phyloP scores from a whole-genome alignment of 2,888 invertebrate genomes.

The Acleris cristana region DNA sequence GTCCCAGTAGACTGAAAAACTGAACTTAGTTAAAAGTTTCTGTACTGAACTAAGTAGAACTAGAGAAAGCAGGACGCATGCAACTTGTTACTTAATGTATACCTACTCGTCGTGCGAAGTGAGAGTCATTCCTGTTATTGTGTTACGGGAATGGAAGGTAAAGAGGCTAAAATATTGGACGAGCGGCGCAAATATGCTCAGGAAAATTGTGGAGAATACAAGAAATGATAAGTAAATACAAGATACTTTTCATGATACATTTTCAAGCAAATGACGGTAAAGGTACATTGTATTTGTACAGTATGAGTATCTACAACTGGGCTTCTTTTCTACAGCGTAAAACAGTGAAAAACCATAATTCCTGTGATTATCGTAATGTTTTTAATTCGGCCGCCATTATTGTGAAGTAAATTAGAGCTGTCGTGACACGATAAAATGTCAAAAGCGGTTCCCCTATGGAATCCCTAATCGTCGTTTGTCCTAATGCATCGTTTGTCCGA shows the following conservation, averaged over 20 bases:
- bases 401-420: too few relatives aligned
- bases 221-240: neutral
- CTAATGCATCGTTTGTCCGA: too few relatives aligned
- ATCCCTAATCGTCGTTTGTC: too few relatives aligned
- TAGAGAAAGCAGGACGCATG: constrained; percentile 14
- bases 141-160: constrained; percentile 18
- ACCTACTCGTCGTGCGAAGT: neutral
- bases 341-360: neutral
- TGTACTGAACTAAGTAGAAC: neutral
- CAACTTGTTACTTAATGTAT: constrained; percentile 11
- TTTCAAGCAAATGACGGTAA: too few relatives aligned
- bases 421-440: too few relatives aligned
- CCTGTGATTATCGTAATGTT: too few relatives aligned
- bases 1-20: constrained; percentile 2
- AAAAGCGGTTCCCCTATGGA: too few relatives aligned
- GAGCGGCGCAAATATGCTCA: neutral
- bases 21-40: neutral
- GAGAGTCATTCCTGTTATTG: constrained; percentile 24
- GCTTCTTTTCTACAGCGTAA: neutral
- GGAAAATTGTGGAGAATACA: neutral
- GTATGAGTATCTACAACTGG: neutral
- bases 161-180: constrained; percentile 22
- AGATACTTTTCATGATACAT: neutral
- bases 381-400: too few relatives aligned
- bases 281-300: too few relatives aligned